Conservation (phyloP, 2,113 vertebrate species). For the Manacus vitellinus region DNA sequence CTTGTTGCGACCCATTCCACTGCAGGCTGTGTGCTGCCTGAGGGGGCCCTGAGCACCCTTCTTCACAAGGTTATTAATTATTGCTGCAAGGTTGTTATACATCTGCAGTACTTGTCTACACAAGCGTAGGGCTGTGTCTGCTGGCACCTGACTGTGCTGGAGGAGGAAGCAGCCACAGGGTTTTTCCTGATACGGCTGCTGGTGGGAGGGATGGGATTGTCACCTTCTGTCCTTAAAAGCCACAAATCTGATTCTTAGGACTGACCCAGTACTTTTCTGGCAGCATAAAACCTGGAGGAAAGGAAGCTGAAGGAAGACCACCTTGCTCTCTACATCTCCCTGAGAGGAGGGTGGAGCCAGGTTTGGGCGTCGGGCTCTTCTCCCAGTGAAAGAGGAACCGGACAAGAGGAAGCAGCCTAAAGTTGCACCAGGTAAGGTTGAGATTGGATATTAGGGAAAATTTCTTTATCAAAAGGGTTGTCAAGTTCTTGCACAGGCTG, state of each 20-base stretch:
- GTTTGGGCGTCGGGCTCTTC: too few relatives aligned
- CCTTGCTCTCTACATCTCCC: not conserved
- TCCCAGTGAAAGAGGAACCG: not conserved
- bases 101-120: not conserved
- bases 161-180: not conserved
- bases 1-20: accelerated
- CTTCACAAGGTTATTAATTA: not conserved
- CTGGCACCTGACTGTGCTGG: accelerated
- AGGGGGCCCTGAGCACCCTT: not conserved
- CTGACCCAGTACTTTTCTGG: not conserved
- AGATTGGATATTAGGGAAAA: not conserved
- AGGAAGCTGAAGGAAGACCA: not conserved
- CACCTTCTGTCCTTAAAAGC: not conserved
- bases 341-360: not conserved
- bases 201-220: not conserved
- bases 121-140: not conserved
- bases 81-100: not conserved
- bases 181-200: not conserved
- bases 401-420: not conserved
- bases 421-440: not conserved
- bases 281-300: not conserved
- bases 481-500: not conserved
- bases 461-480: not conserved
- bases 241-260: not conserved
- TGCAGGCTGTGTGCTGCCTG: accelerated